Evolutionary conservation across 2,888 invertebrate species (phyloP), one percentile per base, ranked within the genome.

Genomic region (Lypha dubia): DNA sequence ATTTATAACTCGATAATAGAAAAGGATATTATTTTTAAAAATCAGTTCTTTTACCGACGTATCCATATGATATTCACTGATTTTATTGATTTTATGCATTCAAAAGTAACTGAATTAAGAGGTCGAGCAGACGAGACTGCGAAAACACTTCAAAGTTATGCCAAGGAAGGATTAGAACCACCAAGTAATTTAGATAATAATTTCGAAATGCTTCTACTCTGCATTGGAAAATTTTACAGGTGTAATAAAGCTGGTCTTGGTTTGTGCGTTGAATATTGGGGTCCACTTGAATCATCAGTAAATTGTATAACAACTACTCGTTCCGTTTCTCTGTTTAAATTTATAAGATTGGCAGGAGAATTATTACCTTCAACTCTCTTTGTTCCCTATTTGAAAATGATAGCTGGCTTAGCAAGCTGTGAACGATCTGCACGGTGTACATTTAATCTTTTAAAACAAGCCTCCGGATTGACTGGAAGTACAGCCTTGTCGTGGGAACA

Each of bases 41-140:
- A 95, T 92, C 96, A 97, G 92, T 98, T 97, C 91, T 96, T 97
- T 89, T 94, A 96, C 88, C 94, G 96, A 24, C 94, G 97, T 58
- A 93, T 98, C 60, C 98, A 99, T 92, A 94, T 95, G 17, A 93
- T 98, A 9, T 93, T 98, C 71, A 97, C 97, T 0, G 98, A 98
- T 92, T 98, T 99, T 89, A 97, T 99, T 63, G 95, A 97, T 85
- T 94, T 96, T 74, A 97, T 98, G 97, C 98, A 98, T 73, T 94
- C 97, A 63, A 98, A 98, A 86, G 95, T 97, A 0, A 96, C 96
- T 88, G 97, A 97, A 90, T 92, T 97, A 83, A 93, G 96, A 65
- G 95, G 95, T 88, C 94, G 96, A 87, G 98, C 98, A 0, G 98
- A 98, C 92, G 98, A 99, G 92, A 95, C 96, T 1, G 96, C 97